These are phyloP conservation scores for Hirtodrosophila duncani DNA, from an alignment of 2,888 invertebrate genomes.

Conservation along the genomic window DNA sequence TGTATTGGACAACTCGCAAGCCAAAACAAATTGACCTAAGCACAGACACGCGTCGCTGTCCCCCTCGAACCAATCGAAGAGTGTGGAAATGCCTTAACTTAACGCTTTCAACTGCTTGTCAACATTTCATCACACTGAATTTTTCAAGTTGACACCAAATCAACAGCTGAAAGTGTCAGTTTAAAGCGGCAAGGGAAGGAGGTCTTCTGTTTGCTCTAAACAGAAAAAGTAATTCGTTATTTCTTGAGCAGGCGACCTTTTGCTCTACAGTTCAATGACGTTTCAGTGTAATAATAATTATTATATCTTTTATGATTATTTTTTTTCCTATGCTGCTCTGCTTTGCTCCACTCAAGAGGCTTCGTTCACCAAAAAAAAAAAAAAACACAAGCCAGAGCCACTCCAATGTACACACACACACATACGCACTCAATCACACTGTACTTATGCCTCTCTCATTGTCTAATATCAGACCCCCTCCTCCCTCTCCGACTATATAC, in stretches of 20 bases:
- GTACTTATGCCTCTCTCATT: too few relatives aligned
- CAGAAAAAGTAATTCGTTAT: slow-evolving; percentile 28
- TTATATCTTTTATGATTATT: slow-evolving; percentile 58
- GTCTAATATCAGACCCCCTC: slow-evolving; percentile 46
- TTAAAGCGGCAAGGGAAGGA: slow-evolving; percentile 9
- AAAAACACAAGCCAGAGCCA: slow-evolving; percentile 47
- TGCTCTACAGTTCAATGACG: slow-evolving; percentile 73
- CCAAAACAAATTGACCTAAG: slow-evolving; percentile 29
- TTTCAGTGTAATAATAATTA: slow-evolving; percentile 48
- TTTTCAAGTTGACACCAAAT: slow-evolving; percentile 53
- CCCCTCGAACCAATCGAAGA: neutral
- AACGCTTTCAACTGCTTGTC: slow-evolving; percentile 33
- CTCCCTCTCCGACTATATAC: slow-evolving; percentile 8
- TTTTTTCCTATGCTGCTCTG: slow-evolving; percentile 45
- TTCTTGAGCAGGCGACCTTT: slow-evolving; percentile 50
- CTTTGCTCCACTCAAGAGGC: slow-evolving; percentile 50
- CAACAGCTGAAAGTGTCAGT: slow-evolving; percentile 50
- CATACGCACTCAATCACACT: slow-evolving; percentile 4
- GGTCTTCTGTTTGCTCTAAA: slow-evolving; percentile 52
- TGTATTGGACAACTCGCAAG: too few relatives aligned
- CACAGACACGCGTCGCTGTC: neutral
- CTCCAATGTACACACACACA: slow-evolving; percentile 60
- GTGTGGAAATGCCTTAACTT: slow-evolving; percentile 32
- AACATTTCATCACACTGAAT: slow-evolving; percentile 55
- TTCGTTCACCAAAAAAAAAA: too few relatives aligned